A percentile compares a stretch with the other conserved stretches of the same genome.
Evolutionary conservation across 2,888 invertebrate genomes (phyloP).

Genomic region (Epistrophella euchroma): DNA sequence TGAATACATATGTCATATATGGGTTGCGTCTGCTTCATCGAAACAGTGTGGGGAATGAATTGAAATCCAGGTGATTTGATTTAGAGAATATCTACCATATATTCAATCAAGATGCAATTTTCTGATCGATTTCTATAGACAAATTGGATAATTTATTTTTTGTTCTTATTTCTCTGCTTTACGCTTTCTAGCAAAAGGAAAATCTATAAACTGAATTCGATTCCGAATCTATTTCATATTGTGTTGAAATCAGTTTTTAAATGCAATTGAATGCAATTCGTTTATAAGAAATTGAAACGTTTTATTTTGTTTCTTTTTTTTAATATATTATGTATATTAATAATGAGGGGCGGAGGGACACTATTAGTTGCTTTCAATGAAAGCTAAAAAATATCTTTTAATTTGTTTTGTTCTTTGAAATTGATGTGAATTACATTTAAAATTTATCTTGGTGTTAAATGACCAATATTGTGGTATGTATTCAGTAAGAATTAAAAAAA

Average conservation of each 20-base stretch:
- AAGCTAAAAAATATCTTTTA: too few relatives aligned
- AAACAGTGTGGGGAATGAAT: conserved; percentile 41
- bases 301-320: too few relatives aligned
- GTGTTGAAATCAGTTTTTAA: conserved; percentile 32
- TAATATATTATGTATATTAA: too few relatives aligned
- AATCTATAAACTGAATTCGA: conserved; percentile 12
- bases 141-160: conserved; percentile 57
- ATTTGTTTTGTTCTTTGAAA: too few relatives aligned
- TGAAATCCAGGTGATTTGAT: conserved; percentile 75
- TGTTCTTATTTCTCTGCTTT: neutral
- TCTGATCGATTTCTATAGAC: conserved; percentile 68
- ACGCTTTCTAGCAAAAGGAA: neutral
- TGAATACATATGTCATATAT: neutral
- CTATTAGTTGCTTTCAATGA: too few relatives aligned
- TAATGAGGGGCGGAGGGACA: too few relatives aligned
- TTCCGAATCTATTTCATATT: conserved; percentile 5
- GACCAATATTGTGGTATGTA: too few relatives aligned
- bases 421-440: too few relatives aligned
- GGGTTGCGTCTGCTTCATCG: conserved; percentile 22
- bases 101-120: conserved; percentile 74
- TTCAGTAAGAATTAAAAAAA: too few relatives aligned
- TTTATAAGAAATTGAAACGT: too few relatives aligned
- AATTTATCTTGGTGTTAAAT: too few relatives aligned
- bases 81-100: conserved; percentile 58
- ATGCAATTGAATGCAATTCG: neutral